phyloP scores from a whole-genome alignment of 37 sponge, comb jelly and placozoan species.

The Axinella damicornis region DNA sequence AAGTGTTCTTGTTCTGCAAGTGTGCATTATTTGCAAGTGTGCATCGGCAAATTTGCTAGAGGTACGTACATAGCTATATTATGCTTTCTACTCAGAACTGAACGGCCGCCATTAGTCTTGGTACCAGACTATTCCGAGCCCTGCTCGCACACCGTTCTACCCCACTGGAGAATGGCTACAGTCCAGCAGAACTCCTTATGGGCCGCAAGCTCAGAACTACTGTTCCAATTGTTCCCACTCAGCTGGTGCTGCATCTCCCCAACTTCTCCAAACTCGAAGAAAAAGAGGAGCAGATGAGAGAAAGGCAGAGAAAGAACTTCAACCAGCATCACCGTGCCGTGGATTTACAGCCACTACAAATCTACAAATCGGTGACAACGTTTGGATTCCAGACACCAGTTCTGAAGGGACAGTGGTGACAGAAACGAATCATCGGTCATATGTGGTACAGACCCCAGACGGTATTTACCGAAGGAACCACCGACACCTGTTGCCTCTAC shows the following conservation, averaged over 20 bases:
- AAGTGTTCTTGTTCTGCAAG: no score
- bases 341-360: neutral
- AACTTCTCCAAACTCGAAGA: neutral
- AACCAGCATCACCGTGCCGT: constrained; percentile 6
- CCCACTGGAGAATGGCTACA: constrained; percentile 46
- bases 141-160: constrained; percentile 45
- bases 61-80: no score
- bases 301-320: constrained; percentile 5
- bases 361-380: constrained; percentile 23
- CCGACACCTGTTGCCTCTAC: no score
- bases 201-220: constrained; percentile 31
- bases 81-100: no score
- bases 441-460: neutral
- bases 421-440: constrained; percentile 24
- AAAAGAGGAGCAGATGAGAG: constrained; percentile 3
- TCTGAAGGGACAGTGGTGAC: constrained; percentile 18
- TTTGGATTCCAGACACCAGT: constrained; percentile 22
- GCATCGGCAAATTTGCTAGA: no score
- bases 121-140: constrained; percentile 18
- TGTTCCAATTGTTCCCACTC: constrained; percentile 7
- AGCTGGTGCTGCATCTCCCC: constrained; percentile 19
- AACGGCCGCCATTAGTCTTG: no score
- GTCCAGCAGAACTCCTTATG: constrained; percentile 59
- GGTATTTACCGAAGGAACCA: no score
- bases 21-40: no score